Base-by-base conservation (phyloP, 2,113 vertebrate genomes). In the Phoenicopterus ruber region DNA sequence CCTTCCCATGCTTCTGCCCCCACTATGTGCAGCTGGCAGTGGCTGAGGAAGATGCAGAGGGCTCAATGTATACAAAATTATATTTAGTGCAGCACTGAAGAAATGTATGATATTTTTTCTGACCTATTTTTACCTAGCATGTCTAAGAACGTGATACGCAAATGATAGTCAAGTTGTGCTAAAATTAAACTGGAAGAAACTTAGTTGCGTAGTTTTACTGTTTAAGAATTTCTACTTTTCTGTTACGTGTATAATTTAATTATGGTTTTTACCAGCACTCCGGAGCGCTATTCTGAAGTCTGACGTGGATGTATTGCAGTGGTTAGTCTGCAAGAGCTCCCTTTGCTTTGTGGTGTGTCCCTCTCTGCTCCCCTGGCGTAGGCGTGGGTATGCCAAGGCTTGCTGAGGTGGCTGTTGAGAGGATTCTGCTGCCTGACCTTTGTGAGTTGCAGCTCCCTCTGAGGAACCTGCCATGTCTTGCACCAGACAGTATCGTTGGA, bases 401-500 rank as follows among this genome's bases (percentile, higher is more conserved):
- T n/a, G 14, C 5, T 4, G 57, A 32, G 32, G 31, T 32, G 28
- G 36, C 15, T 2, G 1, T 29, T 46, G 7, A 10, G 36, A 31
- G 20, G 17, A 14, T 36, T 38, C 42, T 21, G 0, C 34, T 81
- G 52, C 21, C 31, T 44, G 85, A 22, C 29, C 61, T 28, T 4
- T 13, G 18, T 22, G 55, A 70, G 79, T 24, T 57, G 72, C 38
- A 55, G 79, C 63, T 85, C 52, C 38, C 24, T 17, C 24, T 47
- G 58, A 67, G 88, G 42, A 80, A 22, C 46, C 29, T 67, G 77
- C 62, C 2, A 1, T 34, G 31, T 7, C 40, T 84, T 25, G 54
- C 49, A 42, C 32, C 38, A 17, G 57, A 50, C 50, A 67, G 34
- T 22, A 22, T 42, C 0, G 0, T 20, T 50, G 3, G 11, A 7